Evolutionary conservation across 2,888 invertebrate species (phyloP), one percentile per base, ranked within the genome.

Genomic region (Ennomos erosarius): DNA sequence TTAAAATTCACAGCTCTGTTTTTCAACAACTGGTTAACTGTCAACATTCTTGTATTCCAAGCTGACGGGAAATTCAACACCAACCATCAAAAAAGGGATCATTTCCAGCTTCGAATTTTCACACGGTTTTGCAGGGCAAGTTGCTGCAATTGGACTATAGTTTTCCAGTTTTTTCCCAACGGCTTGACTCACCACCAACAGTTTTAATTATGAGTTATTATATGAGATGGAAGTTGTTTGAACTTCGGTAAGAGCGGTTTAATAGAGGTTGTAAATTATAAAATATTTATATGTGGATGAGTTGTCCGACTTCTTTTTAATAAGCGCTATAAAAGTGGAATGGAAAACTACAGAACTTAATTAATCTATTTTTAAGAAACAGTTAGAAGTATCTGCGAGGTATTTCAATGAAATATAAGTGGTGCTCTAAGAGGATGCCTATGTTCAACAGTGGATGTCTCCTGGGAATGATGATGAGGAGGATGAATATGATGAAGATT

Each of bases 181-280:
- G 43, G 62, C 62, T 65, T 65, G 53, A 50, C 61, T 50, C 33
- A 57, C 49, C 54, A 56, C 59, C 62, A 55, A 62, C 56, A 59
- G 60, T 64, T 65, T 60, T 68, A 68, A 65, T 64, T 65, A 68
- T 49, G 53, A 43, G 59, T 45, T 46, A 45, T 53, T 47, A 36
- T 48, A 48, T 36, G 52, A 36, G 11, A 45, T 52, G 42, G 39
- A 48, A 49, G 39, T 48, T 34, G 39, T 53, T 49, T 46, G 11
- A 49, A 49, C 33, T 26, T 12, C 33, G 12, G 48, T 47, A 35
- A 40, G 50, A 50, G 26, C 38, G 48, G 10, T 11, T 44, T 34
- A 26, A 34, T 13, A 44, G 34, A 6, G 5, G 11, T 12, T 42
- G 16, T 13, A 5, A 38, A 11, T n/a, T n/a, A n/a, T n/a, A n/a